Conservation (phyloP, 2,888 invertebrate species). For the Lasius fuliginosus region DNA sequence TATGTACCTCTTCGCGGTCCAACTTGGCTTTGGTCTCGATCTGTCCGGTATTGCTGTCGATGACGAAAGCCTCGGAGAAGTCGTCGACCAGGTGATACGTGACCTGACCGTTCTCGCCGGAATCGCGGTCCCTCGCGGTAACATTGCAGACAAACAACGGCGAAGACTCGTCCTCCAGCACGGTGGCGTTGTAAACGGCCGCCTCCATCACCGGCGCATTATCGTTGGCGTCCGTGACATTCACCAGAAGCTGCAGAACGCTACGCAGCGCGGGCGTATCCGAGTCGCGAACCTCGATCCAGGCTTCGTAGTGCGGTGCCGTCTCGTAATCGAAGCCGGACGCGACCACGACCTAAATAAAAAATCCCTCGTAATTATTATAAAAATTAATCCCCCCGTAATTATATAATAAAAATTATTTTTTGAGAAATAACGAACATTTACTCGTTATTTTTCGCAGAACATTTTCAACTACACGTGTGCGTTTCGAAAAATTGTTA, state of each 20-base stretch:
- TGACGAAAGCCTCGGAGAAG: conserved; percentile 93
- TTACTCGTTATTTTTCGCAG: no score
- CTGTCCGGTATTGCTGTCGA: conserved; percentile 94
- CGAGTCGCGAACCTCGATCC: conserved; percentile 96
- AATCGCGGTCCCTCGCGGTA: conserved; percentile 94
- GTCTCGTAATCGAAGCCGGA: conserved; percentile 95
- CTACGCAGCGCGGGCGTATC: conserved; percentile 93
- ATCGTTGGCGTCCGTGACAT: conserved; percentile 97
- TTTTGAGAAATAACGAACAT: no score
- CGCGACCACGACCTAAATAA: conserved; percentile 89
- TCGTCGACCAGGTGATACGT: conserved; percentile 92
- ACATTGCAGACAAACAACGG: conserved; percentile 92
- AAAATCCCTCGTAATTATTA: neutral
- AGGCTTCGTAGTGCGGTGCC: conserved; percentile 94
- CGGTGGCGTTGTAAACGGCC: conserved; percentile 93
- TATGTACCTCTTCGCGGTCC: conserved; percentile 92
- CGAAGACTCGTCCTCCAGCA: conserved; percentile 95
- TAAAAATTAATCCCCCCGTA: no score
- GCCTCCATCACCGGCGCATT: conserved; percentile 95
- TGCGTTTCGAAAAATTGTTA: no score
- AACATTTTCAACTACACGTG: no score
- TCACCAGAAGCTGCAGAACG: conserved; percentile 93
- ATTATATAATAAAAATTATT: no score
- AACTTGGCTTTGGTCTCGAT: conserved; percentile 93
- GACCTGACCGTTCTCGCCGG: conserved; percentile 95